phyloP scores from a whole-genome alignment of 2,113 vertebrate genomes.

The Hemiscyllium ocellatum region DNA sequence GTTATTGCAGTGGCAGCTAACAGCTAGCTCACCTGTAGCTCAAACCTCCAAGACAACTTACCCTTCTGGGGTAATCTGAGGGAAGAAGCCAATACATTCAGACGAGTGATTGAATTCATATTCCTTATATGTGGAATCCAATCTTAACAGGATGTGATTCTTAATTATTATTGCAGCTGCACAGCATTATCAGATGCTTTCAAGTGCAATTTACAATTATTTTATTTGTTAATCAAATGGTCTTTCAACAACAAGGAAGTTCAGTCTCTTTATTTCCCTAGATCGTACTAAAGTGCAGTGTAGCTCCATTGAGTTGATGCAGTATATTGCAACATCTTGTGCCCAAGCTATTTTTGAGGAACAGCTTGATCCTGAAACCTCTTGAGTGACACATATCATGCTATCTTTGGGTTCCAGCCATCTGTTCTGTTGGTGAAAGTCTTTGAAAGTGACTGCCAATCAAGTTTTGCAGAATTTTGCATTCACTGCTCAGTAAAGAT shows the following conservation, averaged over 20 bases:
- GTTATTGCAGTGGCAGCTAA: too few relatives aligned
- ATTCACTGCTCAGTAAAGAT: neutral
- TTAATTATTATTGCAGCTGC: neutral
- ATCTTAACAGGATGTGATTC: neutral
- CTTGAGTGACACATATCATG: neutral
- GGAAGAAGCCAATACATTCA: neutral
- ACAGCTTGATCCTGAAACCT: conserved; percentile 13
- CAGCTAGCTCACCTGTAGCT: too few relatives aligned
- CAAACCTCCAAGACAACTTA: too few relatives aligned
- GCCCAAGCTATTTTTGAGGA: neutral
- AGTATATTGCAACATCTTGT: neutral
- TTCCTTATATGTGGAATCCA: neutral
- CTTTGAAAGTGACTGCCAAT: neutral
- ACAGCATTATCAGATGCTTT: neutral
- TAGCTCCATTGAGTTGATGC: neutral
- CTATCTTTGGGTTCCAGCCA: conserved; percentile 13
- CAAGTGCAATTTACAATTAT: neutral
- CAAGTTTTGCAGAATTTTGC: neutral
- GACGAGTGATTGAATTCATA: neutral
- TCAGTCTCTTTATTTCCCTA: neutral
- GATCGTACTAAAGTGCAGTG: neutral
- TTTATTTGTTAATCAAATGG: neutral
- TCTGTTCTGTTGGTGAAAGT: neutral
- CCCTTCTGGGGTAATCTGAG: too few relatives aligned
- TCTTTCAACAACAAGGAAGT: neutral